Conservation (phyloP, 2,797 vertebrate species). For the Petrocephalus schoutedeni region DNA sequence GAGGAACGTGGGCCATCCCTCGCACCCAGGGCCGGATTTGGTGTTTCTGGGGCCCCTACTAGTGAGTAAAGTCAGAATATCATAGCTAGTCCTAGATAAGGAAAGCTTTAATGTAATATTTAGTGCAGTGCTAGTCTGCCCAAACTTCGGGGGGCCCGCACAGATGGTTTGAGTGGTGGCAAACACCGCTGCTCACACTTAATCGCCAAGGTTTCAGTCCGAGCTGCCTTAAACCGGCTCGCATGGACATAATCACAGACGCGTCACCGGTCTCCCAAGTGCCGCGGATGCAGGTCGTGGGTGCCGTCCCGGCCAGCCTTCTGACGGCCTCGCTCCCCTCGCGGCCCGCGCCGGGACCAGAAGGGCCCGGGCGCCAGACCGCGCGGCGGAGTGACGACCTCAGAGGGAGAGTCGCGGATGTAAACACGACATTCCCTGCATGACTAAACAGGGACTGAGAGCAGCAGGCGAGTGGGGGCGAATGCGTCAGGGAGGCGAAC, state of each 20-base stretch:
- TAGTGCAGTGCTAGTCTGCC: too few relatives aligned
- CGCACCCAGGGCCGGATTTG: too few relatives aligned
- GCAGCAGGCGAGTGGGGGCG: background rate
- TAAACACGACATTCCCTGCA: background rate
- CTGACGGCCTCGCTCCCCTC: background rate
- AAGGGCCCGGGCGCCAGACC: background rate
- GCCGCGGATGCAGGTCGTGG: background rate
- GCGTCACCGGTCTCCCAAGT: background rate
- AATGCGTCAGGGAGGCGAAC: background rate
- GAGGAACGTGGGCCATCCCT: background rate
- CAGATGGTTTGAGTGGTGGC: background rate
- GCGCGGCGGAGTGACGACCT: background rate
- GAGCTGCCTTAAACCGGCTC: background rate
- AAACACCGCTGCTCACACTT: background rate
- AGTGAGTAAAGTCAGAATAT: too few relatives aligned
- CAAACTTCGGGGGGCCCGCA: too few relatives aligned
- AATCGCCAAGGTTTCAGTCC: background rate
- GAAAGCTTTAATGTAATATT: background rate
- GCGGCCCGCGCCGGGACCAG: background rate
- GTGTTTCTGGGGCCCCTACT: too few relatives aligned
- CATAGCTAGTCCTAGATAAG: background rate
- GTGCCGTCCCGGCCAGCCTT: background rate
- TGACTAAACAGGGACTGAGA: background rate
- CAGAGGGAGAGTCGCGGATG: background rate
- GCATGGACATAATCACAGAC: background rate